Evolutionary conservation across 2,113 vertebrate genomes (phyloP).

Genomic region (Oreochromis niloticus): DNA sequence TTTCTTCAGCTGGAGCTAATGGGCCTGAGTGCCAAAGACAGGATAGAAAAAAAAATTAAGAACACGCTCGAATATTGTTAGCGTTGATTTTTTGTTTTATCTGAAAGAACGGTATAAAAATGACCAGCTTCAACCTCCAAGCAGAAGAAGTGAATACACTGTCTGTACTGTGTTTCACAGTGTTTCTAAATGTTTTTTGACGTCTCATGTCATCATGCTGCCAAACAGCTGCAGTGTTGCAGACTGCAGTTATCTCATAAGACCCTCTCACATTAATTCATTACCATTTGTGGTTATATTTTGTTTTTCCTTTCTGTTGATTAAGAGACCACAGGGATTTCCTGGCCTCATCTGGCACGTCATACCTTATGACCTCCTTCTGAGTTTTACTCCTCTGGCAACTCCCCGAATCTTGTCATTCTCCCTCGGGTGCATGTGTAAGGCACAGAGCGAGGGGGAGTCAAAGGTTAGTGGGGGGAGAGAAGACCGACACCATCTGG

Average conservation of each 20-base stretch:
- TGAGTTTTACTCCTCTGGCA: background rate
- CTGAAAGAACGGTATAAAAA: background rate
- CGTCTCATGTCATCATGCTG: background rate
- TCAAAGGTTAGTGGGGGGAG: constrained; percentile 53
- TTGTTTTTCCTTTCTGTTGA: constrained; percentile 32
- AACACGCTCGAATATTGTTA: background rate
- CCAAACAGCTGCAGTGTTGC: background rate
- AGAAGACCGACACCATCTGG: constrained; percentile 51
- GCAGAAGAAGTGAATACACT: background rate
- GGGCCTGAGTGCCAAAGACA: background rate
- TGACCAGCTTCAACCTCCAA: background rate
- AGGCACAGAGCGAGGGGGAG: background rate
- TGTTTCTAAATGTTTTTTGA: background rate
- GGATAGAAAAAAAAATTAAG: background rate
- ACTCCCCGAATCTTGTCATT: constrained; percentile 28
- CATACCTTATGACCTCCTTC: constrained; percentile 14
- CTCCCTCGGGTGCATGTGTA: constrained; percentile 5
- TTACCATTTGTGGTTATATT: background rate
- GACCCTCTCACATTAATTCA: background rate
- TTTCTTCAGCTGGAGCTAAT: background rate
- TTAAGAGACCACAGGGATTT: constrained; percentile 35
- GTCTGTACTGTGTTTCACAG: background rate
- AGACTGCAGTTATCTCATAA: background rate
- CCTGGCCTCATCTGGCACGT: constrained; percentile 5
- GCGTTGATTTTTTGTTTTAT: background rate